phyloP scores from a whole-genome alignment of 2,113 vertebrate genomes.

The Crotalus tigris region DNA sequence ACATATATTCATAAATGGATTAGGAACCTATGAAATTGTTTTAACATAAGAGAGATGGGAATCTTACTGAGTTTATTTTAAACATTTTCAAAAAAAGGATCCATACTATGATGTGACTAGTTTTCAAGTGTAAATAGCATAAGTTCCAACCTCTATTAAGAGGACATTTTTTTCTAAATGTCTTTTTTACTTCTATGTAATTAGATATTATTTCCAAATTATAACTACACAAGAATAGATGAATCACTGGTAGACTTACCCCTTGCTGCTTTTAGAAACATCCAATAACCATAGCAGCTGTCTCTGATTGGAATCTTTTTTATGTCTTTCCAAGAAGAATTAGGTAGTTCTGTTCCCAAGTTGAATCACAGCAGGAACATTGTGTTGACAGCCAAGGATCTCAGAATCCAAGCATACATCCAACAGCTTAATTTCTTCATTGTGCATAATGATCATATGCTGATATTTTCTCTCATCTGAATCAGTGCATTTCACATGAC shows the following conservation, averaged over 20 bases:
- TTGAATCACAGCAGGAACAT: neutral
- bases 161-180: neutral
- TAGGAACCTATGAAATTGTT: neutral
- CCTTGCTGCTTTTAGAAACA: slow-evolving; percentile 46
- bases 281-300: slow-evolving; percentile 42
- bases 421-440: slow-evolving; percentile 36
- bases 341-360: slow-evolving; percentile 27
- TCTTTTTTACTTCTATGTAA: slow-evolving; percentile 28
- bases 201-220: slow-evolving; percentile 40
- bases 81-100: neutral
- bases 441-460: neutral
- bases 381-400: slow-evolving; percentile 23
- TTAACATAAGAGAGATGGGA: neutral
- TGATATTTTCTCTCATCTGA: neutral
- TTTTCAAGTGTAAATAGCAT: neutral
- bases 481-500: neutral
- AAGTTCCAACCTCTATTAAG: neutral
- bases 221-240: slow-evolving; percentile 40
- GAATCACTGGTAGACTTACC: slow-evolving; percentile 39
- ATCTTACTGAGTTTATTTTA: neutral
- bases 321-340: slow-evolving; percentile 41
- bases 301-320: slow-evolving; percentile 53
- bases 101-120: neutral
- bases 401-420: slow-evolving; percentile 37
- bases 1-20: neutral